Percentiles rank a stretch among this genome's conserved stretches.
Conservation (phyloP, 2,113 vertebrate genomes). For the Nycticorax nycticorax region DNA sequence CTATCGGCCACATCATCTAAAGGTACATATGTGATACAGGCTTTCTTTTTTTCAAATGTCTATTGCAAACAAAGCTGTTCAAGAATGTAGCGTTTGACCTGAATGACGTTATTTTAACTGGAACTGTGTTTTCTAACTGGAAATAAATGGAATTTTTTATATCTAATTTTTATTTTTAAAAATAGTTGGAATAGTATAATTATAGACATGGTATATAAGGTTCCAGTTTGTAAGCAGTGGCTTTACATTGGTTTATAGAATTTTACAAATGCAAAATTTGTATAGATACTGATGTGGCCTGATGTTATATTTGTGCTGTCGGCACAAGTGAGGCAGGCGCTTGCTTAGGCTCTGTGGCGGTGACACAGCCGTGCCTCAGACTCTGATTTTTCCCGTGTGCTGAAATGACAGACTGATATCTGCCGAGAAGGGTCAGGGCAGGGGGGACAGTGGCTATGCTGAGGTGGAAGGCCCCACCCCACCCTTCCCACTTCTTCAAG, state of each 20-base stretch:
- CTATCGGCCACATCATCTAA: not conserved
- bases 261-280: not conserved
- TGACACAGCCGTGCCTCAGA: not conserved
- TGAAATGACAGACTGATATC: not conserved
- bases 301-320: not conserved
- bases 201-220: not conserved
- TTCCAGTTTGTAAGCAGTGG: not conserved
- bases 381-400: not conserved
- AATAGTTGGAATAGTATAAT: not conserved
- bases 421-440: not conserved
- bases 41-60: not conserved
- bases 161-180: not conserved
- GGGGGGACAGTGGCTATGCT: not conserved
- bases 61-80: not conserved
- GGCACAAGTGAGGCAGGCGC: accelerated
- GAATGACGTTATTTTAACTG: not conserved
- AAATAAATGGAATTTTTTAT: not conserved
- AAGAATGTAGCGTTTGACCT: not conserved
- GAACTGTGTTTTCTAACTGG: not conserved
- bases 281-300: not conserved
- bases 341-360: accelerated
- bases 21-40: not conserved
- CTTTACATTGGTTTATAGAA: not conserved
- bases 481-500: not conserved
- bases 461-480: accelerated